A percentile compares a stretch with the other conserved stretches of the same genome.
phyloP scores from a whole-genome alignment of 2,797 vertebrate species.

The Rhadinocentrus ornatus region DNA sequence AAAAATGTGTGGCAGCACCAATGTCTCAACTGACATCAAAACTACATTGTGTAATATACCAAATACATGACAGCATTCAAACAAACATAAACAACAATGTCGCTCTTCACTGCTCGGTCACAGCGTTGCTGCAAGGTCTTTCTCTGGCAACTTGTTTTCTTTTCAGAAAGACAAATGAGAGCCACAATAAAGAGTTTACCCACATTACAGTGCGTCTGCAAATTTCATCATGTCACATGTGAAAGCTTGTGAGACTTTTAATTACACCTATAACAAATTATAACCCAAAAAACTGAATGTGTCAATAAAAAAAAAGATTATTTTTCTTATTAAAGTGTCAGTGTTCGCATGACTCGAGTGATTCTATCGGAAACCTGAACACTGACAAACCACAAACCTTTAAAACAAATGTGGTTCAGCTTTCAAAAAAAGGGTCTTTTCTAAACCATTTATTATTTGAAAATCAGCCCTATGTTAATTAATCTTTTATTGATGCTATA shows the following conservation, averaged over 20 bases:
- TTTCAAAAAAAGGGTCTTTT: neutral
- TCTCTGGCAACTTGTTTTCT: conserved; percentile 10
- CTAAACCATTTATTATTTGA: neutral
- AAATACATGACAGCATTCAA: conserved; percentile 2
- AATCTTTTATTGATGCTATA: too few species aligned
- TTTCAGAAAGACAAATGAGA: conserved; percentile 8
- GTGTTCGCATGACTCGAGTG: conserved; percentile 9
- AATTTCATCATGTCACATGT: conserved; percentile 33
- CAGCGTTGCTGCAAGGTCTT: neutral
- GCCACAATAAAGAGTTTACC: neutral
- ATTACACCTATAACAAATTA: conserved; percentile 22
- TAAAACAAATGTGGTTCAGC: neutral
- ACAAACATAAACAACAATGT: neutral
- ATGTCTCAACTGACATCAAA: neutral
- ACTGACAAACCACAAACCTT: conserved; percentile 21
- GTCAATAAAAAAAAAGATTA: conserved; percentile 13
- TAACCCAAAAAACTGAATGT: conserved; percentile 25
- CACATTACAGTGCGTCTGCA: conserved; percentile 22
- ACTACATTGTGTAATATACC: neutral
- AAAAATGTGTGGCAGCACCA: neutral
- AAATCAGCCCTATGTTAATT: neutral
- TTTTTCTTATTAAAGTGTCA: neutral
- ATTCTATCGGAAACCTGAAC: conserved; percentile 4
- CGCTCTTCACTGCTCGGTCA: neutral
- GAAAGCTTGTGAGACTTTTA: conserved; percentile 33